phyloP scores from a whole-genome alignment of 2,888 invertebrate species.

The Ectemnius lituratus region DNA sequence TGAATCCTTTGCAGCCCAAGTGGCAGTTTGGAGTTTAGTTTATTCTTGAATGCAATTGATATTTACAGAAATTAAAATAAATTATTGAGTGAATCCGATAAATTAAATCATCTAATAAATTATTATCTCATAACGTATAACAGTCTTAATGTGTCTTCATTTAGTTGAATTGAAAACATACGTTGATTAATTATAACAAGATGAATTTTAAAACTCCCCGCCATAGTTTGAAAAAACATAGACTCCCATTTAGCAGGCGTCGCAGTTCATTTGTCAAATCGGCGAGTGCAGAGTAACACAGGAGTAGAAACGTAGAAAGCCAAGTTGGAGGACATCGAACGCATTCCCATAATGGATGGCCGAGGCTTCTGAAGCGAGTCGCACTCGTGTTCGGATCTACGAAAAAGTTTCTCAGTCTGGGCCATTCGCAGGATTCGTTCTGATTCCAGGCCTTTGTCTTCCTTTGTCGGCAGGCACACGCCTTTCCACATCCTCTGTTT shows the following conservation, averaged over 20 bases:
- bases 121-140: too few species aligned
- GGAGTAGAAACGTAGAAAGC: constrained; percentile 52
- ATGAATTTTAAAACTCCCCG: too few species aligned
- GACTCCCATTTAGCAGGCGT: neutral
- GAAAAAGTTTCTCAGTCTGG: constrained; percentile 55
- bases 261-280: neutral
- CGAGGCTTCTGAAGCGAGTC: constrained; percentile 53
- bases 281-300: constrained; percentile 11
- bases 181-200: too few species aligned
- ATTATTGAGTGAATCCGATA: too few species aligned
- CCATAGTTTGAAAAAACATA: neutral
- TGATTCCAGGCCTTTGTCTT: constrained; percentile 24
- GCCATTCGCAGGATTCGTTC: constrained; percentile 16
- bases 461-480: constrained; percentile 8
- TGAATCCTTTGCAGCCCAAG: too few species aligned
- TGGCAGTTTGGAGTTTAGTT: too few species aligned
- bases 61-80: too few species aligned
- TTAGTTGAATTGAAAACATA: too few species aligned
- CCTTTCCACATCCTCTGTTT: constrained; percentile 28
- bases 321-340: constrained; percentile 38
- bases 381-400: constrained; percentile 57
- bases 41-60: too few species aligned
- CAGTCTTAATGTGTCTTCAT: too few species aligned
- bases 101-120: too few species aligned
- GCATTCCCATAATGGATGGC: constrained; percentile 58